These are phyloP conservation scores for Odontesthes bonariensis DNA, from an alignment of 2,113 vertebrate species.

Conservation along the genomic window DNA sequence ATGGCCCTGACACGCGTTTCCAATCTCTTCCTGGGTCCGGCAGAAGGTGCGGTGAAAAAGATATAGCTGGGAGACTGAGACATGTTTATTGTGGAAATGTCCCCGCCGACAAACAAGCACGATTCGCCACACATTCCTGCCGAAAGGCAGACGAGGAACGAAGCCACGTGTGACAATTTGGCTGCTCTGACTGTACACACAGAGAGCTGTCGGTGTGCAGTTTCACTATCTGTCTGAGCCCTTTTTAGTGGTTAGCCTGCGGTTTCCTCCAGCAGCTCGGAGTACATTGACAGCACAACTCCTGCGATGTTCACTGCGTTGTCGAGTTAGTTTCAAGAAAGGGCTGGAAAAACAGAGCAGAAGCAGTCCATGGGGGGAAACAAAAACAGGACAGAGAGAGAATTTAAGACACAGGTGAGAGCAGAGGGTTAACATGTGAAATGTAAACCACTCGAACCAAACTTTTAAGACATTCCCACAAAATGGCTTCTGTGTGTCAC, in stretches of 20 bases:
- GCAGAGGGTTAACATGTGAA: slow-evolving; percentile 56
- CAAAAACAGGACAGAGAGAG: slow-evolving; percentile 1
- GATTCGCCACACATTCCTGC: slow-evolving; percentile 54
- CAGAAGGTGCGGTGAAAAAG: slow-evolving; percentile 32
- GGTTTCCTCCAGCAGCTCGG: slow-evolving; percentile 64
- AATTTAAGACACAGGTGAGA: slow-evolving; percentile 43
- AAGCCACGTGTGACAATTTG: slow-evolving; percentile 63
- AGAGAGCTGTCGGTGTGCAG: slow-evolving; percentile 39
- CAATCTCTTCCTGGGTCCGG: slow-evolving; percentile 36
- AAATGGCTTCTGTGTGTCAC: slow-evolving; percentile 76
- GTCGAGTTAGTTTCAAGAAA: slow-evolving; percentile 42
- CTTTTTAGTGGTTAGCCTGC: slow-evolving; percentile 59
- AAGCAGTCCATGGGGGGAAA: not conserved
- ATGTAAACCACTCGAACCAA: slow-evolving; percentile 45
- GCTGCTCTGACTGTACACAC: slow-evolving; percentile 39
- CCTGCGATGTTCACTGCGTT: slow-evolving; percentile 27
- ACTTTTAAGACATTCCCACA: slow-evolving; percentile 65
- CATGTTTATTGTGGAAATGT: slow-evolving; percentile 43
- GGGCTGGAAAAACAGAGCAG: slow-evolving; percentile 17
- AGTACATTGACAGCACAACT: slow-evolving; percentile 45
- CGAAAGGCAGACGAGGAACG: slow-evolving; percentile 29
- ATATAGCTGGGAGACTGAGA: slow-evolving; percentile 41
- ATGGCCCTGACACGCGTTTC: slow-evolving; percentile 50
- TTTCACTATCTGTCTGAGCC: slow-evolving; percentile 47
- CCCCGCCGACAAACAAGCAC: slow-evolving; percentile 46